Evolutionary conservation across 2,113 vertebrate species (phyloP), one percentile per base, ranked within the genome.

Genomic region (Platysternon megacephalum): DNA sequence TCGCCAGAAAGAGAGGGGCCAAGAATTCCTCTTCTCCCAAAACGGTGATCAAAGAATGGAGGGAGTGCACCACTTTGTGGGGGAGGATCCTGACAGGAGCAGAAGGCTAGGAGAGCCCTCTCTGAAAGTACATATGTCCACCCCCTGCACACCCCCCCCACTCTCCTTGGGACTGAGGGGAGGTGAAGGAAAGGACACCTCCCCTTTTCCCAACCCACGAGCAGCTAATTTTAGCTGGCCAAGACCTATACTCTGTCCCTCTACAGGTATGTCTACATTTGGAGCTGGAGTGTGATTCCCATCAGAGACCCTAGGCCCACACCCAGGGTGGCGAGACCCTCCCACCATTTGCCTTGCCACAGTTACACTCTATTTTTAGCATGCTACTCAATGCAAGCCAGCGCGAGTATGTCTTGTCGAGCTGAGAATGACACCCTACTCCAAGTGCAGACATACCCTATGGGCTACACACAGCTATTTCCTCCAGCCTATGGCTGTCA

Each of bases 71-170:
- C 61, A 68, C 32, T 68, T n/a, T 68, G 61, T 65, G 35, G 32
- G 21, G 4, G 24, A 80, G 85, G 61, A 10, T 46, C 3, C 4
- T 10, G 7, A 48, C 42, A 24, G 0, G 0, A n/a, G 11, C 11
- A 80, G 3, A 72, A 21, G 2, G 16, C 61, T 17, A 16, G 68
- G 9, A 16, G 32, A 68, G 3, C 17, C 26, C 51, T 44, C 28
- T 46, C 6, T 46, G 48, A 39, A 0, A 1, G 22, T 8, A 49
- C n/a, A 29, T 28, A 6, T 44, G 39, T 28, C 44, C 0, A 0
- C 48, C 14, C 26, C 26, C 58, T 35, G 5, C 49, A 14, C 49
- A 5, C 49, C 16, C 48, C 13, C 79, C 26, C 9, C 11, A 74
- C 10, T 16, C 2, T 1, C 1, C 2, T 16, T 21, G n/a, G 5